These are phyloP conservation scores for Drosophila acutilabella DNA, from an alignment of 2,888 invertebrate genomes.

Conservation along the genomic window DNA sequence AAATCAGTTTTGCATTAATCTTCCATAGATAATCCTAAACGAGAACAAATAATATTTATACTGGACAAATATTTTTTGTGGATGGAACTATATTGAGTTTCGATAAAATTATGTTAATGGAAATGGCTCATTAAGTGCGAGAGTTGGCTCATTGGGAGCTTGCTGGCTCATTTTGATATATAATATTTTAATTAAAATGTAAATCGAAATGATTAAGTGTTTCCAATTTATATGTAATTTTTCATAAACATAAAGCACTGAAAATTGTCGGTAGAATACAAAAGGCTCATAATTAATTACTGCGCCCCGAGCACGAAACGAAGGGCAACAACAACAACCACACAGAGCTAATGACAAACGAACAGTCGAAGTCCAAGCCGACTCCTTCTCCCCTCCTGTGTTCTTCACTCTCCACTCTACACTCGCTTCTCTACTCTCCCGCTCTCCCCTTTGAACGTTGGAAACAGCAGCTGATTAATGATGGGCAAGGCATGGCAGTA, in stretches of 20 bases:
- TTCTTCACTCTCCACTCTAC: not conserved
- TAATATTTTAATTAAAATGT: constrained; percentile 83
- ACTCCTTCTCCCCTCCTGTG: not conserved
- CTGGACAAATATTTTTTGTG: not conserved
- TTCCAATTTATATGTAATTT: constrained; percentile 78
- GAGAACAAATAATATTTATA: constrained; percentile 3
- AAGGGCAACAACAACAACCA: constrained; percentile 43
- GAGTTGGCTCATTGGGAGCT: constrained; percentile 9
- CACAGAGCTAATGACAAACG: constrained; percentile 72
- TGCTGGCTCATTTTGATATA: constrained; percentile 61
- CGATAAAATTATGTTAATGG: constrained; percentile 39
- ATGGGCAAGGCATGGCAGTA: constrained; percentile 54
- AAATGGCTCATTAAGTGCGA: constrained; percentile 34
- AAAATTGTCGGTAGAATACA: constrained; percentile 78
- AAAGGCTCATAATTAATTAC: constrained; percentile 82
- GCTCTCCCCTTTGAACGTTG: constrained; percentile 6
- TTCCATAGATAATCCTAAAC: not conserved
- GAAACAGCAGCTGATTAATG: constrained; percentile 77
- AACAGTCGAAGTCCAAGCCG: constrained; percentile 52
- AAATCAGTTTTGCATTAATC: not conserved
- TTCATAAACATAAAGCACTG: constrained; percentile 80
- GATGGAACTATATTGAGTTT: constrained; percentile 8
- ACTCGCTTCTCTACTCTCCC: not conserved
- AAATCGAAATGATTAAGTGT: constrained; percentile 79
- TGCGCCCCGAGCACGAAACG: constrained; percentile 70